Evolutionary conservation across 2,113 vertebrate species (phyloP), one percentile per base, ranked within the genome.

Genomic region (Melanocharis versteri): DNA sequence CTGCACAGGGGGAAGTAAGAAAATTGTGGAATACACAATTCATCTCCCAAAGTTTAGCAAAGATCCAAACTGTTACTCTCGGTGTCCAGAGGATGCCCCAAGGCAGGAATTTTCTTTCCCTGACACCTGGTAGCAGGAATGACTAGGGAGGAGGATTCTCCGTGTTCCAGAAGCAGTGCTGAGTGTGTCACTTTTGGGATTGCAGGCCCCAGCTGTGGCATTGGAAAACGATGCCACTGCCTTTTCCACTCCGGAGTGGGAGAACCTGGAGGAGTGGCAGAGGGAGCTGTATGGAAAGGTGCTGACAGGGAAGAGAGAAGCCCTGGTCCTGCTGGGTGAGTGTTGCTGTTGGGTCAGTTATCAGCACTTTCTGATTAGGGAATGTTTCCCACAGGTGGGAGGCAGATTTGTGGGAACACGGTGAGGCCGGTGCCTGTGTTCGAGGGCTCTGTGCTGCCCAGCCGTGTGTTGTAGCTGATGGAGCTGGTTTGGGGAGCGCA

Each of bases 221-320:
- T 44, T 92, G 16, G 88, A 93, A 60, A 95, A 95, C 1, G 4
- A 78, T 20, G 11, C 89, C 3, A 3, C 87, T 35, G 94, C 19
- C 89, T 96, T 97, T 72, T 69, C 93, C 2, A 83, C 92, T 54
- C 96, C 54, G 30, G 96, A 97, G 62, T 94, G 96, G 97, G 95
- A 89, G n/a, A 92, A 91, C 11, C 83, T 95, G 94, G 97, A 97
- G 37, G 94, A 93, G 21, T 95, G 95, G 96, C 98, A 97, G 95
- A 96, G 72, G 82, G 97, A 98, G 57, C 96, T 94, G 21, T 96
- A 91, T 83, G 94, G 76, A 68, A 96, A 94, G 3, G n/a, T 97
- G 87, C 94, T 95, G 97, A 51, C 96, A 26, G 97, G 96, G 84
- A 97, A 87, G 69, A 96, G 66, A 1, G 96, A 98, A 37, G 75